Evolutionary conservation across 2,797 vertebrate species (phyloP), one percentile per base, ranked within the genome.

Genomic region (Eupleurogrammus muticus): DNA sequence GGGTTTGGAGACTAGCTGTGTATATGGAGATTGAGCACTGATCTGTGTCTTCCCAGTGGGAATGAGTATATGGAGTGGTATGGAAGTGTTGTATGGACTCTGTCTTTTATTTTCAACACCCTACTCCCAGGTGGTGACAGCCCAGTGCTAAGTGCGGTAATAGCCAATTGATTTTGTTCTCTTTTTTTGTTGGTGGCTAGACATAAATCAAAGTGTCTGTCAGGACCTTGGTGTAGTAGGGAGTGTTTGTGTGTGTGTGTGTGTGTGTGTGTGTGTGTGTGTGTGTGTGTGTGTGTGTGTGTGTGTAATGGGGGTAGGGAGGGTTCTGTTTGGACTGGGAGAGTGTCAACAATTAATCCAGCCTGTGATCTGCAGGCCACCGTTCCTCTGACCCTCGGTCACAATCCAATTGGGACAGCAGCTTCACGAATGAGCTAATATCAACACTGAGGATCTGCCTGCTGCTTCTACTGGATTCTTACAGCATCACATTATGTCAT

Each of bases 161-260:
- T 95, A 97, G 96, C 95, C 96, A 95, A 97, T 97, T 97, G 97
- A 97, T 96, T 96, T 96, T 96, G 95, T 96, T 96, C 96, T 93
- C 94, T 89, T 90, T 90, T 94, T 96, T 96, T 95, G 96, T 96
- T 95, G 94, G 95, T 93, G 95, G 95, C 94, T 87, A 93, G 95
- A 96, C 95, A 97, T 98, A 97, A 97, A 99, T 98, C 97, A 99
- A 93, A 89, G 84, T 59, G 87, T 95, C 93, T 97, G 97, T 97
- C 97, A 96, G 87, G 87, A 89, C 87, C 80, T 86, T 42, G 53
- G 69, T 90, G 81, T 87, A 80, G 86, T 82, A 60, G 80, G 62
- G 70, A 66, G 47, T 48, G 57, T 52, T 19, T 57, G 67, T 54
- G 44, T 62, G 54, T 70, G 61, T 66, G 66, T 67, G 74, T 75